These are phyloP conservation scores for Armadillidium nasatum DNA, from an alignment of 1,140 invertebrate genomes.

Conservation along the genomic window DNA sequence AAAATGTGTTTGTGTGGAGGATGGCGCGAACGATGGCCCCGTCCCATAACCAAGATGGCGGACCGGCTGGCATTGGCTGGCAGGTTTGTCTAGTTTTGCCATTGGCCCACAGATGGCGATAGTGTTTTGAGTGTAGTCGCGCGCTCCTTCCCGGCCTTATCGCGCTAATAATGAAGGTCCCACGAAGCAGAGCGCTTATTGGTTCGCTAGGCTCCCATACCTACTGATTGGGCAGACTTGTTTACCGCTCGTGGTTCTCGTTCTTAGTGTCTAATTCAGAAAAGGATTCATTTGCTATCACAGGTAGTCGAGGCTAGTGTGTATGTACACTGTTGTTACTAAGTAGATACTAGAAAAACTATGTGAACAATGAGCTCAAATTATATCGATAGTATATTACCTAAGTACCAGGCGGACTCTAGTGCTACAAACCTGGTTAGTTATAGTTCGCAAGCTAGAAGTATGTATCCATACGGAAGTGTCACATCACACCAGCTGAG, in stretches of 20 bases:
- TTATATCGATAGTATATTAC: slow-evolving; percentile 95
- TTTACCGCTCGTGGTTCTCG: slow-evolving; percentile 44
- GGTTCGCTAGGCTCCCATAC: slow-evolving; percentile 45
- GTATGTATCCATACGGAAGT: slow-evolving; percentile 65
- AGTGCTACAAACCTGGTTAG: slow-evolving; percentile 54
- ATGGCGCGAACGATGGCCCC: background rate
- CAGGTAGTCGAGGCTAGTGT: slow-evolving; percentile 45
- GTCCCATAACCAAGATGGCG: slow-evolving; percentile 40
- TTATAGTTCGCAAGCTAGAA: slow-evolving; percentile 51
- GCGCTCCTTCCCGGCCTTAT: slow-evolving; percentile 45
- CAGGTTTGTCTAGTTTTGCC: slow-evolving; percentile 44
- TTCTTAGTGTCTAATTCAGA: slow-evolving; percentile 46
- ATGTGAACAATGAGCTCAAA: slow-evolving; percentile 79
- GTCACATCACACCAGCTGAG: slow-evolving; percentile 64
- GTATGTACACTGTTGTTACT: slow-evolving; percentile 45
- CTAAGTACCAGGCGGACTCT: slow-evolving; percentile 82
- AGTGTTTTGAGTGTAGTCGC: slow-evolving; percentile 46
- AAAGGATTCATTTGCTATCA: slow-evolving; percentile 46
- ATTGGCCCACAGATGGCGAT: slow-evolving; percentile 46
- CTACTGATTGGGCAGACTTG: slow-evolving; percentile 46
- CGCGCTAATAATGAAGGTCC: slow-evolving; percentile 46
- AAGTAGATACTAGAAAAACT: slow-evolving; percentile 46
- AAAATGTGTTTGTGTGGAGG: slow-evolving; percentile 12
- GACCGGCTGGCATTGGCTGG: slow-evolving; percentile 45
- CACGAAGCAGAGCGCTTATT: slow-evolving; percentile 45